Evolutionary conservation across 1,140 invertebrate species (phyloP).

Genomic region (Papilio dardanus): DNA sequence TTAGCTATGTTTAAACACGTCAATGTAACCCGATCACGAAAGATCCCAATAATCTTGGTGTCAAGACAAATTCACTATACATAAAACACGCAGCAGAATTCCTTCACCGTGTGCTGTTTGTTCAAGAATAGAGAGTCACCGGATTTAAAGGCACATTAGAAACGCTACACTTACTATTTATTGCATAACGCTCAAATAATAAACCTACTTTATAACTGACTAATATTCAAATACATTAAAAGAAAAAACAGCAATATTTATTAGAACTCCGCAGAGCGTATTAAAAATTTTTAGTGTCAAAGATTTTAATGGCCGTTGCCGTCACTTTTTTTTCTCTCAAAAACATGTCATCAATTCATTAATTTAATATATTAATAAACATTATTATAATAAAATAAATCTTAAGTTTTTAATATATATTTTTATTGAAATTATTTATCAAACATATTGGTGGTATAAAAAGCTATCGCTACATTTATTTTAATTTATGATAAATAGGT

Average conservation of each 20-base stretch:
- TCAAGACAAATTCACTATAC: background rate
- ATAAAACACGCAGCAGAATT: slow-evolving; percentile 3
- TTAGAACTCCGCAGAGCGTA: background rate
- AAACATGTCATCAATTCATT: slow-evolving; percentile 22
- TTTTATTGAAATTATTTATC: slow-evolving; percentile 12
- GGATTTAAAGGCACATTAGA: slow-evolving; percentile 11
- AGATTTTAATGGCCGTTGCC: slow-evolving; percentile 15
- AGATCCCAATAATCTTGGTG: background rate
- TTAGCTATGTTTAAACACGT: background rate
- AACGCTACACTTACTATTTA: slow-evolving; percentile 13
- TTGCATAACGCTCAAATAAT: background rate
- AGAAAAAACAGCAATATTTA: slow-evolving; percentile 22
- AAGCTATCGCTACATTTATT: slow-evolving; percentile 6
- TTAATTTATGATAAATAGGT: background rate
- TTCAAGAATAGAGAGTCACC: background rate
- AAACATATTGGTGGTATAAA: background rate
- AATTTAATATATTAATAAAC: slow-evolving; percentile 19
- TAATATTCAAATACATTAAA: slow-evolving; percentile 23
- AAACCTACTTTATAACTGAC: slow-evolving; percentile 18
- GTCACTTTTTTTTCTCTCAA: background rate
- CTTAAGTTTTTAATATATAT: background rate
- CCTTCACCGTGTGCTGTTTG: background rate
- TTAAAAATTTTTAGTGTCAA: slow-evolving; percentile 17
- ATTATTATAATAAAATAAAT: background rate
- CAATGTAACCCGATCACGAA: background rate